Conservation (phyloP, 2,113 vertebrate genomes). For the Reinhardtius hippoglossoides region DNA sequence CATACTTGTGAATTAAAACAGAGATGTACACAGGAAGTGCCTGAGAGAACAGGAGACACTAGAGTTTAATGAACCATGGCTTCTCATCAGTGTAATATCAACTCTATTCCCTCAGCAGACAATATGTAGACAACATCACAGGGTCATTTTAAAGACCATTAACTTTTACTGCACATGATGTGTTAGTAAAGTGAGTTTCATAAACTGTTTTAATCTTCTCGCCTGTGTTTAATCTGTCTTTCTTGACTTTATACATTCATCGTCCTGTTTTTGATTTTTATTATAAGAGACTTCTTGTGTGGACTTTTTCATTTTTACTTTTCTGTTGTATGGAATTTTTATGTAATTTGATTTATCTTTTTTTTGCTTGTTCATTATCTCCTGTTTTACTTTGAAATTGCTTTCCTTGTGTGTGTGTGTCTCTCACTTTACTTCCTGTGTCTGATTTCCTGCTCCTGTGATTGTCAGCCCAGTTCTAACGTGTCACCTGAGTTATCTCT, state of each 20-base stretch:
- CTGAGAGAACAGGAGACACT: slow-evolving; percentile 5
- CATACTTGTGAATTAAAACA: neutral
- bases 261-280: too few species aligned
- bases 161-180: slow-evolving; percentile 6
- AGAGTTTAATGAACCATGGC: slow-evolving; percentile 31
- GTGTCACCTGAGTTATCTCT: too few species aligned
- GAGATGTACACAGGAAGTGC: neutral
- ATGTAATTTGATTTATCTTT: too few species aligned
- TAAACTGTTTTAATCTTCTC: neutral
- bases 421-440: too few species aligned
- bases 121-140: slow-evolving; percentile 30
- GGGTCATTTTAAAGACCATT: slow-evolving; percentile 38
- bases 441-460: too few species aligned
- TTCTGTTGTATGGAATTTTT: too few species aligned
- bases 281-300: too few species aligned
- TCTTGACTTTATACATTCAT: neutral
- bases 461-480: too few species aligned
- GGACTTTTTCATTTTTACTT: too few species aligned
- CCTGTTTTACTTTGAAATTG: too few species aligned
- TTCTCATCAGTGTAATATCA: slow-evolving; percentile 24
- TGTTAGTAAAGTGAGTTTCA: neutral
- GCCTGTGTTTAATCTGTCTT: neutral
- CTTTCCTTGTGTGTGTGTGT: too few species aligned
- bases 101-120: slow-evolving; percentile 7
- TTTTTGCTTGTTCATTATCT: too few species aligned